These are phyloP conservation scores for Atethmia centrago DNA, from an alignment of 2,888 invertebrate species.

Conservation along the genomic window DNA sequence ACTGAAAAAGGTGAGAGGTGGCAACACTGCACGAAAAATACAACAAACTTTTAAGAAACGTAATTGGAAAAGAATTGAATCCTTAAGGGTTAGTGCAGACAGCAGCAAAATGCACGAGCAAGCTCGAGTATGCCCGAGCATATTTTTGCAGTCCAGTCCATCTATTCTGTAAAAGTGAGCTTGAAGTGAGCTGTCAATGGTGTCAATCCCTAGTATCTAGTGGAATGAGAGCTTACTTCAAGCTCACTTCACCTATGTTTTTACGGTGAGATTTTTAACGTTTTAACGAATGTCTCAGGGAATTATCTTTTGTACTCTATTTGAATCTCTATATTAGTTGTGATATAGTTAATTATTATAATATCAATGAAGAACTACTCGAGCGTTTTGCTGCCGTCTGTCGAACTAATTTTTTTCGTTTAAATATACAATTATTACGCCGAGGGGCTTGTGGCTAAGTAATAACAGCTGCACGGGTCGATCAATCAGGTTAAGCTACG, in stretches of 20 bases:
- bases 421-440: not conserved
- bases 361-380: not conserved
- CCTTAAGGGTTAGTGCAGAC: not conserved
- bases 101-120: not conserved
- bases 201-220: too few species aligned
- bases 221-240: too few species aligned
- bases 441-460: too few species aligned
- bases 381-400: not conserved
- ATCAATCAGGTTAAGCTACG: too few species aligned
- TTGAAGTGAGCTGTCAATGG: too few species aligned
- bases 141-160: not conserved
- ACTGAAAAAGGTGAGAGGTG: slow-evolving; percentile 61
- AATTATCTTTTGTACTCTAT: not conserved
- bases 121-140: not conserved
- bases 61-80: too few species aligned
- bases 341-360: not conserved
- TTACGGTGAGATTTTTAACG: not conserved
- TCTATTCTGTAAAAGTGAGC: too few species aligned
- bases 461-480: too few species aligned
- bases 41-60: not conserved
- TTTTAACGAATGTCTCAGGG: not conserved
- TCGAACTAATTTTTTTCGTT: not conserved
- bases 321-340: not conserved
- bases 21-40: not conserved
- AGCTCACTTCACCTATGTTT: not conserved